Percentiles rank a stretch among this genome's conserved stretches.
These are phyloP conservation scores for Proctacanthus coquilletti DNA, from an alignment of 1,140 invertebrate genomes.

Conservation along the genomic window DNA sequence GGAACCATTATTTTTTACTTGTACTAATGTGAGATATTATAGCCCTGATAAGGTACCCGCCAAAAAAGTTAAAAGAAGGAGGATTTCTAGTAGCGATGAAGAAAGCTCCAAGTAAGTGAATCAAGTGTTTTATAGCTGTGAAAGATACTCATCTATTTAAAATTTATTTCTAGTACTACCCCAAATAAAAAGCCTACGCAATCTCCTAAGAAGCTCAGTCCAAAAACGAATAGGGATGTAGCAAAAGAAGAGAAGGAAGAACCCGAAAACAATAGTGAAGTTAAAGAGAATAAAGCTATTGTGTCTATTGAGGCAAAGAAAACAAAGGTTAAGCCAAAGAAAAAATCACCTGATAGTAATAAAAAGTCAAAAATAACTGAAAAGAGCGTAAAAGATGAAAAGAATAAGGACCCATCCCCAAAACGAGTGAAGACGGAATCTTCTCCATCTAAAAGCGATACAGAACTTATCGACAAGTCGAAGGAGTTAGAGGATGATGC, in stretches of 20 bases:
- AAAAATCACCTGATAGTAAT: background rate
- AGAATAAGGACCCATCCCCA: background rate
- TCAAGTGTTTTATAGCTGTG: background rate
- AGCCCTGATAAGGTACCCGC: background rate
- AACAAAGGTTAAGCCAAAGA: background rate
- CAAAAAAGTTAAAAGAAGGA: background rate
- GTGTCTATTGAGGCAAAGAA: too few relatives aligned
- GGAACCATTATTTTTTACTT: background rate
- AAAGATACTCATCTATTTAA: background rate
- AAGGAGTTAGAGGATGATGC: too few relatives aligned
- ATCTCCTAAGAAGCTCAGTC: background rate
- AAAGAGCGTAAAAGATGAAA: background rate
- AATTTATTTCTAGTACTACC: background rate
- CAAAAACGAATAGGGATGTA: background rate
- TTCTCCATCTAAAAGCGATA: background rate
- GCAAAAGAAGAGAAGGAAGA: background rate
- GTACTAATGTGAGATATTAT: background rate
- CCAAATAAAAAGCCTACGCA: background rate
- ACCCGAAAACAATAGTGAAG: background rate
- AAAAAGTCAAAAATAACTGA: background rate
- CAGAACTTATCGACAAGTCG: background rate
- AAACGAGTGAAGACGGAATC: background rate
- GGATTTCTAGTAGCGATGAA: background rate
- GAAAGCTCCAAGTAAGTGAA: background rate
- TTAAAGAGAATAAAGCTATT: too few relatives aligned